Conservation (phyloP, 2,888 invertebrate genomes). For the Agrotis clavis region DNA sequence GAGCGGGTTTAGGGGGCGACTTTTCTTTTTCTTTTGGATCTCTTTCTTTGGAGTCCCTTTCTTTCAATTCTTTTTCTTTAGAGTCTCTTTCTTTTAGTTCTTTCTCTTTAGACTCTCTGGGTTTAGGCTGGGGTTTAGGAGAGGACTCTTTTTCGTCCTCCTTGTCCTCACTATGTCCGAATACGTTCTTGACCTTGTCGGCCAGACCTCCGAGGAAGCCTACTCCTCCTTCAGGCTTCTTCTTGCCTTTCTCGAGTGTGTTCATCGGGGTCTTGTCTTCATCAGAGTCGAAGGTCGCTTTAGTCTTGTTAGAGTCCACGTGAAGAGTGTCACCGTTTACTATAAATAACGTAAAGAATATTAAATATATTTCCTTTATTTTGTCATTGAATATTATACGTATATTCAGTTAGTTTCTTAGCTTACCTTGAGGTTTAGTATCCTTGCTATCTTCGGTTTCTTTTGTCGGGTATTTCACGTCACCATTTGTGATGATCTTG, state of each 20-base stretch:
- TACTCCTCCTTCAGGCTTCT: conserved; percentile 81
- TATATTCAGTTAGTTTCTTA: not conserved
- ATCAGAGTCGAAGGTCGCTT: conserved; percentile 90
- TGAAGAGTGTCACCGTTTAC: conserved; percentile 83
- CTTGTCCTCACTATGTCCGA: conserved; percentile 85
- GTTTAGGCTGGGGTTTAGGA: conserved; percentile 81
- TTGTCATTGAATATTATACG: not conserved
- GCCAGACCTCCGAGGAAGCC: conserved; percentile 85
- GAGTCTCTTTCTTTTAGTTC: conserved; percentile 63
- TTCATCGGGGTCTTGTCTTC: conserved; percentile 90
- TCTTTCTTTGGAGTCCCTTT: conserved; percentile 36
- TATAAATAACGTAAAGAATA: conserved; percentile 65
- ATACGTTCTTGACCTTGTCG: conserved; percentile 85
- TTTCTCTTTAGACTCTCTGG: conserved; percentile 71
- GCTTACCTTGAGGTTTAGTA: conserved; percentile 82
- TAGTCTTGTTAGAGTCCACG: conserved; percentile 89
- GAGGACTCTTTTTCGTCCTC: conserved; percentile 80
- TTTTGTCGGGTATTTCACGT: conserved; percentile 81
- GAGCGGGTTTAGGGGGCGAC: conserved; percentile 85
- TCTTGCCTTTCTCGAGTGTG: conserved; percentile 89
- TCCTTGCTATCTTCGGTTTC: conserved; percentile 75
- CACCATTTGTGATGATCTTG: conserved; percentile 85
- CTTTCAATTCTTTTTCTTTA: conserved; percentile 66
- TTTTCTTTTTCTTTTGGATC: conserved; percentile 77
- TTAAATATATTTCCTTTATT: not conserved